Percentiles rank a stretch among this genome's conserved stretches.
Conservation (phyloP, 92 coral and sea anemone genomes). For the Porites evermanni region DNA sequence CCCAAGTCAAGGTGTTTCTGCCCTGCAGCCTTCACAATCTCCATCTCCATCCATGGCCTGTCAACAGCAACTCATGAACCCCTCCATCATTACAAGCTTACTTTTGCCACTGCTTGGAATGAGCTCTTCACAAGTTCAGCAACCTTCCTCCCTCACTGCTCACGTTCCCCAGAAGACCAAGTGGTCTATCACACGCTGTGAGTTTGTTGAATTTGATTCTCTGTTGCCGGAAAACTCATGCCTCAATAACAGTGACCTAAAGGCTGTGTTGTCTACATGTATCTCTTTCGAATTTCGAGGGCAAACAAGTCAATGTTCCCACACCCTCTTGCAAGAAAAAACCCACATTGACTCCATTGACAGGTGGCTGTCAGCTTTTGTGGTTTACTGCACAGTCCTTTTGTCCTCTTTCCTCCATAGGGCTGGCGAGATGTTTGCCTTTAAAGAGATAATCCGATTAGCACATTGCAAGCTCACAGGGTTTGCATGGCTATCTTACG, state of each 20-base stretch:
- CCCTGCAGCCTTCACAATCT: not conserved
- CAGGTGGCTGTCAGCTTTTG: not conserved
- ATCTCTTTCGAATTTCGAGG: not conserved
- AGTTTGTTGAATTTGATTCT: not conserved
- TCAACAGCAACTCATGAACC: no score
- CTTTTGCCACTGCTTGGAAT: no score
- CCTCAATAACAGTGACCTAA: not conserved
- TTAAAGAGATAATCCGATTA: not conserved
- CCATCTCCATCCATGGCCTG: not conserved
- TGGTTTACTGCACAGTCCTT: not conserved
- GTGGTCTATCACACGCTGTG: not conserved
- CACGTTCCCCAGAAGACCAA: not conserved
- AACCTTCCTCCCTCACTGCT: no score
- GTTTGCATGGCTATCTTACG: conserved; percentile 1
- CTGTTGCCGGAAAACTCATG: conserved; percentile 3
- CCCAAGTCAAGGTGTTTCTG: not conserved
- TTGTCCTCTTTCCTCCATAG: not conserved
- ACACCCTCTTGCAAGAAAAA: not conserved
- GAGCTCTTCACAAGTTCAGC: no score
- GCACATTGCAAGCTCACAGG: not conserved
- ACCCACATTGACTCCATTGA: not conserved
- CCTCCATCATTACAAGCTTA: not conserved
- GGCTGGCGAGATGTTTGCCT: not conserved
- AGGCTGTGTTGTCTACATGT: not conserved
- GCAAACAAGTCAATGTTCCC: not conserved